A percentile compares a stretch with the other conserved stretches of the same genome.
phyloP scores from a whole-genome alignment of 2,888 invertebrate species.

The Hydrotaea cyrtoneurina region DNA sequence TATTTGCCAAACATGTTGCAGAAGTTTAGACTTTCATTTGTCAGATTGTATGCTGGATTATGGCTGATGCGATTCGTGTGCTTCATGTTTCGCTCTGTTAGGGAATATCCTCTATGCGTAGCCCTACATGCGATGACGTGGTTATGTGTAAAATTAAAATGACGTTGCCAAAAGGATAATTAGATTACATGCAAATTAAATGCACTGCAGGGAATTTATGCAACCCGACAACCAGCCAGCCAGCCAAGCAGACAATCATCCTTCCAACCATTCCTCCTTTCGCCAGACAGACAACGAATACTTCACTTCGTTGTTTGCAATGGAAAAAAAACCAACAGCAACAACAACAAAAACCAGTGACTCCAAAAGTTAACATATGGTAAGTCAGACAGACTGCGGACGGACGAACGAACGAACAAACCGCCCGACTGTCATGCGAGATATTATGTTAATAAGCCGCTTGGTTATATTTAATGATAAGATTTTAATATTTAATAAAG shows the following conservation, averaged over 20 bases:
- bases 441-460: constrained; percentile 29
- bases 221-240: constrained; percentile 36
- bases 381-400: background rate
- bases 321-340: background rate
- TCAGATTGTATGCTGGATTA: no score
- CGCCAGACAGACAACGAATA: background rate
- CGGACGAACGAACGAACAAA: background rate
- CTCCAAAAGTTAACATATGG: constrained; percentile 29
- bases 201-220: constrained; percentile 69
- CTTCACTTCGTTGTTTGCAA: background rate
- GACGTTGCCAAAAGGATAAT: constrained; percentile 70
- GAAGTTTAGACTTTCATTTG: no score
- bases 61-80: no score
- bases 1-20: no score
- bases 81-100: background rate
- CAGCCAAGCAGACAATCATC: constrained; percentile 10
- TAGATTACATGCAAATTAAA: constrained; percentile 74
- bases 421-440: background rate
- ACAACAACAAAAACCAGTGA: background rate
- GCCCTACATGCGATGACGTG: no score
- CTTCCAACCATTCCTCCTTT: background rate
- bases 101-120: background rate
- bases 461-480: constrained; percentile 15
- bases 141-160: constrained; percentile 53
- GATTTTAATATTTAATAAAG: constrained; percentile 34